Conservation (phyloP, 2,888 invertebrate genomes). For the Mythimna ferrago region DNA sequence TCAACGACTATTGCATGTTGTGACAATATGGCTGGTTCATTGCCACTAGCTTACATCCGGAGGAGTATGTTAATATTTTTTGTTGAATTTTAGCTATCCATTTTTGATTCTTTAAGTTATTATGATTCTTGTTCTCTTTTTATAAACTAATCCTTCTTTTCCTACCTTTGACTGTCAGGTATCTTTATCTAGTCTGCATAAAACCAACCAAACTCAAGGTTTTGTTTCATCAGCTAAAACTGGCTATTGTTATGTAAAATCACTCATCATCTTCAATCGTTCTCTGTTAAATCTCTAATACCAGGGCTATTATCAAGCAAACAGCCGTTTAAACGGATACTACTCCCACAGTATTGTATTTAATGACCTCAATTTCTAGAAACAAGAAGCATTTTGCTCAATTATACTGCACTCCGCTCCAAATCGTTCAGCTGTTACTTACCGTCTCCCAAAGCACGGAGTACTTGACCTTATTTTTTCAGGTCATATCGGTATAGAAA, state of each 20-base stretch:
- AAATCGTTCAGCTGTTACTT: conserved; percentile 30
- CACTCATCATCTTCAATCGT: no score
- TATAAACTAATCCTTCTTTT: no score
- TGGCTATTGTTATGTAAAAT: no score
- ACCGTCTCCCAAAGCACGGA: conserved; percentile 4
- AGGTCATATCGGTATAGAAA: conserved; percentile 28
- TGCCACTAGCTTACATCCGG: not conserved
- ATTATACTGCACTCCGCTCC: not conserved
- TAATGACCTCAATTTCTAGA: conserved; percentile 6
- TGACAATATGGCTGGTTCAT: not conserved
- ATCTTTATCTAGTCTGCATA: not conserved
- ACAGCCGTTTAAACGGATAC: not conserved
- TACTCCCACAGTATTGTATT: not conserved
- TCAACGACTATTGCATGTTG: no score
- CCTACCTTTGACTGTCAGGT: not conserved
- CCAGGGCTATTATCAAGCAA: not conserved
- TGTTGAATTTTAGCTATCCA: no score
- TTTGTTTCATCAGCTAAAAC: no score
- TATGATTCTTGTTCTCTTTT: not conserved
- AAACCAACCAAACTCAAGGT: not conserved
- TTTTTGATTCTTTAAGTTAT: not conserved
- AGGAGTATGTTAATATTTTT: no score
- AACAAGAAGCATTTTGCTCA: conserved; percentile 1
- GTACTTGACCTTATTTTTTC: conserved; percentile 42
- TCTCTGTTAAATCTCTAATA: not conserved